A percentile compares a stretch with the other conserved stretches of the same genome.
These are phyloP conservation scores for Sarcoramphus papa DNA, from an alignment of 2,797 vertebrate genomes.

Conservation along the genomic window DNA sequence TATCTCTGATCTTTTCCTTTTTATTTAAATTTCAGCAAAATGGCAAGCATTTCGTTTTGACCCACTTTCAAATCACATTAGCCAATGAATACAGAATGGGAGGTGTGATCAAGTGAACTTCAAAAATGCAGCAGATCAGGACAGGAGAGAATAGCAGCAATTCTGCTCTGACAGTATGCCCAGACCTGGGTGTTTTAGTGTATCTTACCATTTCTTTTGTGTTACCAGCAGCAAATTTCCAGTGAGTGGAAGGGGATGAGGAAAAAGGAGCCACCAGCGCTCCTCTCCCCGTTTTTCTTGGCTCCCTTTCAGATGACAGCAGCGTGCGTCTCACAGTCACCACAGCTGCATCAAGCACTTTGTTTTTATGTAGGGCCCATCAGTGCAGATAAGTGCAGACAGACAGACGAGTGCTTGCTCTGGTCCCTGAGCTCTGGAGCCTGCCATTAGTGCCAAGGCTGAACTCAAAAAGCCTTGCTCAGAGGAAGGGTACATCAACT, in stretches of 20 bases:
- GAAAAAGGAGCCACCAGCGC: rapidly evolving
- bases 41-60: background rate
- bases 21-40: background rate
- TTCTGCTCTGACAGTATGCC: background rate
- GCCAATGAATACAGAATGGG: background rate
- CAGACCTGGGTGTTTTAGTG: background rate
- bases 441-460: background rate
- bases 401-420: background rate
- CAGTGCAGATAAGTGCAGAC: background rate
- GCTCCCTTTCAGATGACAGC: background rate
- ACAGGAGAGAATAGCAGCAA: background rate
- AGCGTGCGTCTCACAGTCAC: background rate
- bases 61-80: background rate
- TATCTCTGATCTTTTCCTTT: background rate
- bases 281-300: background rate
- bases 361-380: background rate
- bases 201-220: background rate
- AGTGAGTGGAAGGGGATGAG: background rate
- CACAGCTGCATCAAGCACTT: background rate
- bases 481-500: background rate
- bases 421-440: background rate
- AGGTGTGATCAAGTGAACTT: background rate
- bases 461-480: background rate
- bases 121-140: background rate
- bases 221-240: background rate